Conservation (phyloP, 2,888 invertebrate species). For the Luperina nickerlii region DNA sequence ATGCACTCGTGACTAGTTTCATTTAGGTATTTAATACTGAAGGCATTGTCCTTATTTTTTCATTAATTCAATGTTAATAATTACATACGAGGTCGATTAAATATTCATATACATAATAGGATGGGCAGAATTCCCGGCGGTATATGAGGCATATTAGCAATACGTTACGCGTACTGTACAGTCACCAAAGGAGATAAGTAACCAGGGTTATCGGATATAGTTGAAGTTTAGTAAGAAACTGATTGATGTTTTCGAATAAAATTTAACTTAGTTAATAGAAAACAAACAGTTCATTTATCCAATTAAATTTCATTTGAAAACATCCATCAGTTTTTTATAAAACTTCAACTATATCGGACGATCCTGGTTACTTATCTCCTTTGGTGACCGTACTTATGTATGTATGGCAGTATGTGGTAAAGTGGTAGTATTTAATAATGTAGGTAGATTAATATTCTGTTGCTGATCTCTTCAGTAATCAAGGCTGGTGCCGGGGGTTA, state of each 20-base stretch:
- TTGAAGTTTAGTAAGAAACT: no score
- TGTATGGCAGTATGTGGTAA: background rate
- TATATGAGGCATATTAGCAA: constrained; percentile 25
- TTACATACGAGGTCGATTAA: constrained; percentile 15
- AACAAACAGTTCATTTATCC: no score
- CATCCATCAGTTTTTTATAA: no score
- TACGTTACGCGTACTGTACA: background rate
- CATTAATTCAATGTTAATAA: constrained; percentile 30
- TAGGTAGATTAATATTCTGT: constrained; percentile 5
- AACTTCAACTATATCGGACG: no score
- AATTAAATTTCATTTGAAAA: no score
- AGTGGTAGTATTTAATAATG: constrained; percentile 15
- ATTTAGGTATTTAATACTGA: constrained; percentile 21
- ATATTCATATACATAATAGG: constrained; percentile 29
- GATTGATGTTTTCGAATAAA: no score
- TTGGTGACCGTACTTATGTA: background rate
- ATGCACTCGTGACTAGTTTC: constrained; percentile 25
- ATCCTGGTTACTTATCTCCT: no score
- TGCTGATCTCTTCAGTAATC: constrained; percentile 13
- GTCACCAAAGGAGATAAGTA: no score
- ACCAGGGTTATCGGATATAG: no score
- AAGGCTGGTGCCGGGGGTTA: background rate
- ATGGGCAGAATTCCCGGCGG: constrained; percentile 25
- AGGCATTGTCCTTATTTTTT: constrained; percentile 17
- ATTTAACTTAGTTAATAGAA: no score